These are phyloP conservation scores for Drosophila fuyamai DNA, from an alignment of 1,140 invertebrate genomes.

Conservation along the genomic window DNA sequence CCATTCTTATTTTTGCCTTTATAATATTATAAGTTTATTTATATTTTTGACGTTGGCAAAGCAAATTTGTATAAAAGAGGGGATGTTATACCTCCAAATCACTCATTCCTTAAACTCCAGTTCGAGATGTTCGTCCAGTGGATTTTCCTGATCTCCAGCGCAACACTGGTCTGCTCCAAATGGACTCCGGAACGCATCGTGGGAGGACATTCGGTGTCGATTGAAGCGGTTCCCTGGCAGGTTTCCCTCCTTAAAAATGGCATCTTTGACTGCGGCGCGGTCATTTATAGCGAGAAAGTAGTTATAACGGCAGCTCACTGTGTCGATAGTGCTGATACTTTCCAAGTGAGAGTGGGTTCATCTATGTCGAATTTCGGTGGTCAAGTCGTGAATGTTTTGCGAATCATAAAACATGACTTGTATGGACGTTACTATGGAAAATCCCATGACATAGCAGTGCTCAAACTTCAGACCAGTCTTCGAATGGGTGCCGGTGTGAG, in stretches of 20 bases:
- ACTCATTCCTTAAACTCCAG: too few relatives aligned
- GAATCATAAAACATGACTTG: background rate
- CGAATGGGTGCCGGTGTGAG: background rate
- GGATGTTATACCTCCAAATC: too few relatives aligned
- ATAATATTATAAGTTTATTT: too few relatives aligned
- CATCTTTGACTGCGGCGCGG: background rate
- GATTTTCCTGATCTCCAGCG: too few relatives aligned
- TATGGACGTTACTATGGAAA: background rate
- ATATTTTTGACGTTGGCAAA: too few relatives aligned
- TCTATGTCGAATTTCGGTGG: background rate
- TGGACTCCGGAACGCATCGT: too few relatives aligned
- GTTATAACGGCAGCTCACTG: conserved; percentile 22
- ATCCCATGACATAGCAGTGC: conserved; percentile 59
- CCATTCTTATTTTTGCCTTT: too few relatives aligned
- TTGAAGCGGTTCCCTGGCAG: conserved; percentile 12
- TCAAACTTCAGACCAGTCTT: conserved; percentile 23
- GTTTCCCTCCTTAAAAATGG: background rate
- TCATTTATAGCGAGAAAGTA: conserved; percentile 7
- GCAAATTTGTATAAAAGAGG: too few relatives aligned
- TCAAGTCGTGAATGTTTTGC: background rate
- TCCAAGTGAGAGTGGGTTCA: conserved; percentile 11
- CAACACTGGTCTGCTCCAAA: too few relatives aligned
- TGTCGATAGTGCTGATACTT: background rate
- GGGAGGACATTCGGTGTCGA: too few relatives aligned
- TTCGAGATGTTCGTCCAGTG: too few relatives aligned